A percentile compares a stretch with the other conserved stretches of the same genome.
Conservation (phyloP, 2,888 invertebrate species). For the Tetropium fuscum region DNA sequence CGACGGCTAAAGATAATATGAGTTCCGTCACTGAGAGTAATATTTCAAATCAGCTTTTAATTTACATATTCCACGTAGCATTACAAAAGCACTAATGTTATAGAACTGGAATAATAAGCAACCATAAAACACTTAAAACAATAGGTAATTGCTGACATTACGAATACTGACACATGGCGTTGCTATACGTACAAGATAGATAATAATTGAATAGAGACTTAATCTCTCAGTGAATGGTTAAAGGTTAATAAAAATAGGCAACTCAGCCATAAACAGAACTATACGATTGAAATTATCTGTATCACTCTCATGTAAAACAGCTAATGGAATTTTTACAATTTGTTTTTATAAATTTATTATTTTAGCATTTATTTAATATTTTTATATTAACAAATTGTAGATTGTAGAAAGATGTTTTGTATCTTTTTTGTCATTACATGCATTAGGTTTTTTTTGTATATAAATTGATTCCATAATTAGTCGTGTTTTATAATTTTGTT, state of each 20-base stretch:
- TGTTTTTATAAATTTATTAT: too few relatives aligned
- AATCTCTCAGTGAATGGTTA: constrained; percentile 9
- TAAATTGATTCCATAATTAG: too few relatives aligned
- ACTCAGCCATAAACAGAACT: background rate
- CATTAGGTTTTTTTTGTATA: too few relatives aligned
- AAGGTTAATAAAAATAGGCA: background rate
- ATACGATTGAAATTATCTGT: constrained; percentile 6
- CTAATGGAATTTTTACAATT: too few relatives aligned
- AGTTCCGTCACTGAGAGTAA: constrained; percentile 6
- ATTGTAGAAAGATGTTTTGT: too few relatives aligned
- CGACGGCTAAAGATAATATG: too few relatives aligned
- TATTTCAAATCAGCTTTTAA: constrained; percentile 28
- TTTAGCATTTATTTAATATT: too few relatives aligned
- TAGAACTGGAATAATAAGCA: constrained; percentile 30
- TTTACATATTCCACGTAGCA: constrained; percentile 23
- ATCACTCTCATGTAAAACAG: too few relatives aligned
- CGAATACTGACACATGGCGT: constrained; percentile 32
- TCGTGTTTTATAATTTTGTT: too few relatives aligned
- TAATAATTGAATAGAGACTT: constrained; percentile 22
- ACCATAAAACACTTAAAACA: constrained; percentile 34
- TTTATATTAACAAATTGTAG: too few relatives aligned
- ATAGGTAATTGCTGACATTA: constrained; percentile 37
- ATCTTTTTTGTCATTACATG: too few relatives aligned
- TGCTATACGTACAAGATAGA: constrained; percentile 7
- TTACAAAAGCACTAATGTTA: constrained; percentile 21